These are phyloP conservation scores for Acanthosepion esculentum DNA, from an alignment of 2,888 invertebrate species.

Conservation along the genomic window DNA sequence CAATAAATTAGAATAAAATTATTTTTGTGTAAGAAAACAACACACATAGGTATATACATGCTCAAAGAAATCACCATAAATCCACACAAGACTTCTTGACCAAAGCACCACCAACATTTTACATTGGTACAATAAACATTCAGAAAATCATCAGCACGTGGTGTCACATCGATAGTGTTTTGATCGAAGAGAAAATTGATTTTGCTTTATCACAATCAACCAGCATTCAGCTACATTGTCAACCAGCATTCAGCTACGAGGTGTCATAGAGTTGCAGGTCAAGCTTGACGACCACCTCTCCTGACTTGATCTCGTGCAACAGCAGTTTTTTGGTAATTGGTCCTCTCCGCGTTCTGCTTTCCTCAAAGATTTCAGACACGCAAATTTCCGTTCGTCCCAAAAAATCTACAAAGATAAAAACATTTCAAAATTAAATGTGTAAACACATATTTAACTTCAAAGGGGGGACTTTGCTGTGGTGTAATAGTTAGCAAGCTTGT, in stretches of 20 bases:
- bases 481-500: too few relatives aligned
- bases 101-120: not conserved
- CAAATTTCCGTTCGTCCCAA: slow-evolving; percentile 83
- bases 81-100: not conserved
- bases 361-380: slow-evolving; percentile 80
- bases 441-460: too few relatives aligned
- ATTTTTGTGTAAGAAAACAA: not conserved
- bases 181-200: not conserved
- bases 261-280: slow-evolving; percentile 81
- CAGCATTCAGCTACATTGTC: not conserved
- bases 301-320: slow-evolving; percentile 82
- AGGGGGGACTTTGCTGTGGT: too few relatives aligned
- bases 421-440: not conserved
- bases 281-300: slow-evolving; percentile 82
- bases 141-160: not conserved
- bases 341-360: slow-evolving; percentile 78
- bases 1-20: slow-evolving; percentile 25
- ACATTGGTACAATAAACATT: not conserved
- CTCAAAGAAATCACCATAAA: not conserved
- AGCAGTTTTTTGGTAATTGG: slow-evolving; percentile 81
- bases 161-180: not conserved
- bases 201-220: not conserved
- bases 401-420: slow-evolving; percentile 78
- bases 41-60: not conserved
- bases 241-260: slow-evolving; percentile 33